Percentiles rank a stretch among this genome's conserved stretches.
Conservation (phyloP, 2,113 vertebrate genomes). For the Halcyon malimbica region DNA sequence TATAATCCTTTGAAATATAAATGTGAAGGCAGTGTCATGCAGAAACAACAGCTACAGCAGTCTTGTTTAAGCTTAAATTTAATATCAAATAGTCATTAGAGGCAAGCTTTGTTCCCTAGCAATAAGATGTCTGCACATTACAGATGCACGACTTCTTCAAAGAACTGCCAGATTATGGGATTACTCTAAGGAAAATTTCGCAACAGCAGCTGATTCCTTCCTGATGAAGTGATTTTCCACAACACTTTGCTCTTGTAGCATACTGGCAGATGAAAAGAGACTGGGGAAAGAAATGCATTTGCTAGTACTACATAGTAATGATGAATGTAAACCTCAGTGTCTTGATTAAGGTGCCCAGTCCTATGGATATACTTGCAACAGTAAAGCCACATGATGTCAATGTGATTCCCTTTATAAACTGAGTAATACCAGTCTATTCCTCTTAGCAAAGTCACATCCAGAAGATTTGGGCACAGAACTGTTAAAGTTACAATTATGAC, state of each 20-base stretch:
- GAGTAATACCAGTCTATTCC: not conserved
- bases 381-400: not conserved
- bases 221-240: conserved; percentile 60
- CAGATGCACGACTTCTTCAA: conserved; percentile 6
- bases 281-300: not conserved
- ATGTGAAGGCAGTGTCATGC: not conserved
- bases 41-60: not conserved
- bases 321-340: not conserved
- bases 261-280: conserved; percentile 4
- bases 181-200: conserved; percentile 48
- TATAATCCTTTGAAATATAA: not conserved
- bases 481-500: not conserved
- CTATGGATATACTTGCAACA: not conserved
- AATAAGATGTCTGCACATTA: conserved; percentile 18
- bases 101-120: conserved; percentile 15
- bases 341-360: not conserved
- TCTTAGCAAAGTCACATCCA: not conserved
- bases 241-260: conserved; percentile 4
- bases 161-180: conserved; percentile 18
- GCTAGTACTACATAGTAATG: not conserved
- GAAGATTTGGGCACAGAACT: not conserved
- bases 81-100: not conserved
- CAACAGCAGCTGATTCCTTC: conserved; percentile 34
- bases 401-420: not conserved
- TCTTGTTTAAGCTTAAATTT: not conserved